Evolutionary conservation across 2,113 vertebrate genomes (phyloP).

Genomic region (Urocitellus parryii): DNA sequence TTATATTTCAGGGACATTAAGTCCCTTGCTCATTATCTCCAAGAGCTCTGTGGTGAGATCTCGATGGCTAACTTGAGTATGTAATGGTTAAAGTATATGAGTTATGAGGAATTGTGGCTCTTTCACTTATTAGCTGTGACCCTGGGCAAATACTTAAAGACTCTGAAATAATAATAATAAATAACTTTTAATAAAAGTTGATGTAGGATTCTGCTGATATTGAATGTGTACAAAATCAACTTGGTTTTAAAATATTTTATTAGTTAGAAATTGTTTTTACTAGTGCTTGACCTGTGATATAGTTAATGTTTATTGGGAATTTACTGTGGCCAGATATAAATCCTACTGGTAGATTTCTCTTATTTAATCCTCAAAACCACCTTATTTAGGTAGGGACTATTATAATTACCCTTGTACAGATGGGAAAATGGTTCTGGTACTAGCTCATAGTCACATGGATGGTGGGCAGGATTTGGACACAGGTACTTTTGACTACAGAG

Average conservation of each 20-base stretch:
- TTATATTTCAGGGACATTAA: slow-evolving; percentile 1
- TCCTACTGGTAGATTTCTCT: not conserved
- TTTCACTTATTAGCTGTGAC: not conserved
- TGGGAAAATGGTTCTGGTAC: not conserved
- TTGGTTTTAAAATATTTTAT: slow-evolving; percentile 6
- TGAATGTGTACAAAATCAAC: slow-evolving; percentile 16
- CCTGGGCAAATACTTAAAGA: not conserved
- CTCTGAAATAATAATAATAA: not conserved
- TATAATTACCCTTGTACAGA: not conserved
- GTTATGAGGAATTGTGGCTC: not conserved
- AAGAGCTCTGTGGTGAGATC: not conserved
- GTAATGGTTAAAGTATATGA: not conserved
- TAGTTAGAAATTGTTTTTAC: not conserved
- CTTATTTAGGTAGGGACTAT: not conserved
- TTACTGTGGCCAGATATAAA: not conserved
- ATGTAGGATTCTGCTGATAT: not conserved
- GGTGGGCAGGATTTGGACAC: not conserved
- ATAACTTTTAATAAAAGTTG: slow-evolving; percentile 40
- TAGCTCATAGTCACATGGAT: not conserved
- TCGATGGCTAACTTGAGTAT: not conserved
- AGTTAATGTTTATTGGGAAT: slow-evolving; percentile 19
- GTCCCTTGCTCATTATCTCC: not conserved
- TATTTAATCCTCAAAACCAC: slow-evolving; percentile 7
- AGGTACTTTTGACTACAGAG: not conserved
- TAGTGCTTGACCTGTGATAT: not conserved